Evolutionary conservation across 2,113 vertebrate species (phyloP), one percentile per base, ranked within the genome.

Genomic region (Colistium nudipinnis): DNA sequence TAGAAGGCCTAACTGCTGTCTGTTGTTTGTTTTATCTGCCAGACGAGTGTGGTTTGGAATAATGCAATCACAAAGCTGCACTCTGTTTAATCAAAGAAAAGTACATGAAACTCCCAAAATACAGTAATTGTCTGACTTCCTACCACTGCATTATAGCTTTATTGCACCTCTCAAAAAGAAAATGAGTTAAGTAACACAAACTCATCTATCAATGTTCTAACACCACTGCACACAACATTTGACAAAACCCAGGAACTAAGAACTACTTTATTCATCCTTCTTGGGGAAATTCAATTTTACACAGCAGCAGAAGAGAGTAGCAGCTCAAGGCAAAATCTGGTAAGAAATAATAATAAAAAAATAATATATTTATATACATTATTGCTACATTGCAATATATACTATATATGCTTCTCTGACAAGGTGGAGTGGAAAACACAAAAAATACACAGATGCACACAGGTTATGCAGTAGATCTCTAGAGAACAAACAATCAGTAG

Each of bases 1-100:
- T 33, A 3, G 6, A 5, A 62, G 2, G 1, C 7, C 6, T 3
- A 16, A 16, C 14, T 30, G 4, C 33, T 51, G 27, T 49, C 3
- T 52, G 8, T 7, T 72, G 71, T 62, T 77, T 38, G 54, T 38
- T 35, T 75, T 20, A 19, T 24, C 17, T 27, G 24, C 44, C 47
- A 64, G 4, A 55, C 1, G 53, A 65, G 53, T 43, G 57, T 11
- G 38, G 65, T 47, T 30, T 27, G 6, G 13, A 63, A 14, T 12
- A 61, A 62, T 17, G 27, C 16, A 62, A 16, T 13, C 38, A 39
- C 22, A 3, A 47, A 30, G 12, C 24, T 8, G 55, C 67, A 10
- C 36, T 25, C 52, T 16, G 16, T 30, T 51, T n/a, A n/a, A 17
- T 35, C 19, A 63, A 14, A 27, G 4, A 4, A 27, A 52, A 38